Conservation (phyloP, 2,888 invertebrate genomes). For the Acanthopleura granulata region DNA sequence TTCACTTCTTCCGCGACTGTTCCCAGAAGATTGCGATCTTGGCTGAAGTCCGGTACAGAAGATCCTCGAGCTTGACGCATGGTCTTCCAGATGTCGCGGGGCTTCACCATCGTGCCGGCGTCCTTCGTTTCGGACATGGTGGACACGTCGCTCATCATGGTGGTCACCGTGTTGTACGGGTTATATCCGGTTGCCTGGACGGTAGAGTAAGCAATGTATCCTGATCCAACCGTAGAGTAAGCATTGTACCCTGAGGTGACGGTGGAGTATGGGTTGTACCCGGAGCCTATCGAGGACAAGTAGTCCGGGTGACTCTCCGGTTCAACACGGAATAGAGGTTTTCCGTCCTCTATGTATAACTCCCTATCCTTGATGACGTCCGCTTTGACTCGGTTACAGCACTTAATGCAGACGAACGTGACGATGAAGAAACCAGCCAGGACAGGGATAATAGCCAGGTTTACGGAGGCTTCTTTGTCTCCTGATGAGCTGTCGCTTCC, state of each 20-base stretch:
- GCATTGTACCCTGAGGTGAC: not conserved
- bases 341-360: conserved; percentile 10
- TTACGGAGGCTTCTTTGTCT: not conserved
- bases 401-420: not conserved
- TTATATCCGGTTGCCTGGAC: not conserved
- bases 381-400: conserved; percentile 9
- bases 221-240: not conserved
- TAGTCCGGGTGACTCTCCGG: not conserved
- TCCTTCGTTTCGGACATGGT: not conserved
- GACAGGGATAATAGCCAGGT: not conserved
- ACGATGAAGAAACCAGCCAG: not conserved
- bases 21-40: not conserved
- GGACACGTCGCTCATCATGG: conserved; percentile 10
- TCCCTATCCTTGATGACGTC: conserved; percentile 13
- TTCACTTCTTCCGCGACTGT: conserved; percentile 11
- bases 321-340: not conserved
- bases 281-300: conserved; percentile 1
- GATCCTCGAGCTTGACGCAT: not conserved
- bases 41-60: not conserved
- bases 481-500: not conserved
- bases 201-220: not conserved
- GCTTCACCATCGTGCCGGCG: not conserved
- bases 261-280: not conserved
- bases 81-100: conserved; percentile 10
- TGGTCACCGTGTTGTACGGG: conserved; percentile 8